A percentile compares a stretch with the other conserved stretches of the same genome.
These are phyloP conservation scores for Nomada lathburiana DNA, from an alignment of 2,888 invertebrate genomes.

Conservation along the genomic window DNA sequence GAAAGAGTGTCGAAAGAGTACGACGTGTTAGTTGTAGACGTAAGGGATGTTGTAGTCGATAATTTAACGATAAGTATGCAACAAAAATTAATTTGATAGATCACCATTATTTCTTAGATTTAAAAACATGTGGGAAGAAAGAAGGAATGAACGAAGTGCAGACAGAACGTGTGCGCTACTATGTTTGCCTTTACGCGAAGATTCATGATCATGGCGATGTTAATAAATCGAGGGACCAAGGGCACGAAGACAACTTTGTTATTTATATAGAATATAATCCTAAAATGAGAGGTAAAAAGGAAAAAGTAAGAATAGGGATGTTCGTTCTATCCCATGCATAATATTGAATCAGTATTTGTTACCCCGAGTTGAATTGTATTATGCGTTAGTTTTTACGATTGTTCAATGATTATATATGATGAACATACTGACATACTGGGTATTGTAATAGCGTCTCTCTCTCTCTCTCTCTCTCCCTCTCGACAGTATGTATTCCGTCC, in stretches of 20 bases:
- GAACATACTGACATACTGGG: conserved; percentile 51
- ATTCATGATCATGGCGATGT: conserved; percentile 21
- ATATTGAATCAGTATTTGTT: conserved; percentile 54
- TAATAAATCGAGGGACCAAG: conserved; percentile 13
- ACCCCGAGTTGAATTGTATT: conserved; percentile 48
- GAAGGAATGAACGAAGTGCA: neutral
- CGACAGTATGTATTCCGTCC: conserved; percentile 59
- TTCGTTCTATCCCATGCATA: conserved; percentile 4
- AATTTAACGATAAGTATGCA: conserved; percentile 47
- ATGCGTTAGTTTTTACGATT: conserved; percentile 51
- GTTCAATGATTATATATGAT: conserved; percentile 43
- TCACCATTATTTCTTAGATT: conserved; percentile 27
- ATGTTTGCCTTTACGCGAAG: conserved; percentile 22
- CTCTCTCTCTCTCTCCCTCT: conserved; percentile 13
- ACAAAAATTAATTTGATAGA: conserved; percentile 38
- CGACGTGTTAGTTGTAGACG: conserved; percentile 26
- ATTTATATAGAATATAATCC: neutral
- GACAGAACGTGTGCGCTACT: neutral
- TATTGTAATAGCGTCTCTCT: conserved; percentile 43
- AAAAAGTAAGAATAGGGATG: neutral
- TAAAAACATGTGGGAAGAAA: neutral
- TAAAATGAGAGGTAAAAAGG: neutral
- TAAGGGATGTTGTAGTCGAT: conserved; percentile 50
- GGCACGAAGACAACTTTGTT: conserved; percentile 1
- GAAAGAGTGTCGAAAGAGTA: conserved; percentile 27